A percentile compares a stretch with the other conserved stretches of the same genome.
phyloP scores from a whole-genome alignment of 2,888 invertebrate species.

The Orchesella flavescens region DNA sequence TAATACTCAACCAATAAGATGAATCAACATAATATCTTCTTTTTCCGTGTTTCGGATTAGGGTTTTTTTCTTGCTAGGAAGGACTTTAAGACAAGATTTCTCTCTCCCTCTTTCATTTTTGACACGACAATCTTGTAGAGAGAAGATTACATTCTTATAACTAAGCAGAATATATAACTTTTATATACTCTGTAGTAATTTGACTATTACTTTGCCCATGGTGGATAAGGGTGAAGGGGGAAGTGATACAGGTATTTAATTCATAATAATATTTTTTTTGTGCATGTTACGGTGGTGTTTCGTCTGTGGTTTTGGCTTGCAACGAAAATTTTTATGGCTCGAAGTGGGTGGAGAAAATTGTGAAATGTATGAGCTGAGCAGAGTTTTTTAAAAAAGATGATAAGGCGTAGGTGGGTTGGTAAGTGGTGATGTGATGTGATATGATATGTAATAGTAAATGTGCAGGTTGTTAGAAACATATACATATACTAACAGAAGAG shows the following conservation, averaged over 20 bases:
- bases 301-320: neutral
- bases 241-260: conserved; percentile 17
- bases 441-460: conserved; percentile 10
- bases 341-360: conserved; percentile 55
- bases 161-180: neutral
- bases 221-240: neutral
- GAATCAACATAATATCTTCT: conserved; percentile 9
- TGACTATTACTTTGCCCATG: conserved; percentile 1
- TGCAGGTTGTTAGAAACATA: neutral
- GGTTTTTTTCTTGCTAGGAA: too few species aligned
- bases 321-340: conserved; percentile 37
- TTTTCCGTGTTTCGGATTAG: conserved; percentile 50
- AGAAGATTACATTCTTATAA: neutral
- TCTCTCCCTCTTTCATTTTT: conserved; percentile 25
- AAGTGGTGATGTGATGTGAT: too few species aligned
- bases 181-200: neutral
- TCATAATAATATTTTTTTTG: neutral
- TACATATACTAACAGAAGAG: too few species aligned
- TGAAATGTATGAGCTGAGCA: conserved; percentile 39
- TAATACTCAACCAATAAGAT: neutral
- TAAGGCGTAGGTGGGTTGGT: conserved; percentile 56
- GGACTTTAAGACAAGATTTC: conserved; percentile 4
- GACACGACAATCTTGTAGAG: conserved; percentile 15
- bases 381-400: conserved; percentile 51
- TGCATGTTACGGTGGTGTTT: neutral